Evolutionary conservation across 2,888 invertebrate genomes (phyloP).

Genomic region (Aphidius colemani): DNA sequence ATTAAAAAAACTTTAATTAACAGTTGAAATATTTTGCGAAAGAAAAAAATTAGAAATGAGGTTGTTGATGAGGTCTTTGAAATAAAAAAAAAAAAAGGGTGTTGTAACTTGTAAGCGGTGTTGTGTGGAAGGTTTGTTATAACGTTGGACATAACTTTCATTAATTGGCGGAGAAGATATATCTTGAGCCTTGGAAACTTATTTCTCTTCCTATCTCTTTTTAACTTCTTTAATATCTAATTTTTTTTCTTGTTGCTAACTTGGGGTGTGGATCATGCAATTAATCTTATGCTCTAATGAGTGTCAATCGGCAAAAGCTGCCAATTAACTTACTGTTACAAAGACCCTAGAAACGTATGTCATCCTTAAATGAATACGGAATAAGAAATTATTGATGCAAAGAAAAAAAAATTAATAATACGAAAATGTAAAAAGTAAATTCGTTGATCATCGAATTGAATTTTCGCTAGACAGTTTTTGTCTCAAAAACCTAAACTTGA

Average conservation of each 20-base stretch:
- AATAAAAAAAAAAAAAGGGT: constrained; percentile 31
- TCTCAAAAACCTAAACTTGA: no score
- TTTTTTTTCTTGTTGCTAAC: no score
- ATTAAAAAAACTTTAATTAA: no score
- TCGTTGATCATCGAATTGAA: no score
- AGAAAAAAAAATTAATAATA: no score
- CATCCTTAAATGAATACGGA: constrained; percentile 26
- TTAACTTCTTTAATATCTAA: no score
- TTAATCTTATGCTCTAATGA: constrained; percentile 55
- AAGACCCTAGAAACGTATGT: constrained; percentile 36
- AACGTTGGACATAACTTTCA: constrained; percentile 52
- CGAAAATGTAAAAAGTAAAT: no score
- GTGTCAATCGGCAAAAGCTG: constrained; percentile 54
- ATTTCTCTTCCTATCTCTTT: no score
- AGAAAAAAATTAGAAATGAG: neutral
- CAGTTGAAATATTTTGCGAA: neutral
- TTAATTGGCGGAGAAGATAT: constrained; percentile 46
- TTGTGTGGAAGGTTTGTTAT: constrained; percentile 47
- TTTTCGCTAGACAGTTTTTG: no score
- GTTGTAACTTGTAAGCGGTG: constrained; percentile 36
- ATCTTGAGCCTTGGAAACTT: constrained; percentile 1
- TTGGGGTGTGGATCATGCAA: constrained; percentile 39
- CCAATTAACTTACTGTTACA: constrained; percentile 50
- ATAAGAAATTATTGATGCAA: constrained; percentile 6
- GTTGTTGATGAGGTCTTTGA: constrained; percentile 3